Evolutionary conservation across 2,797 vertebrate genomes (phyloP).

Genomic region (Apogon talboti): DNA sequence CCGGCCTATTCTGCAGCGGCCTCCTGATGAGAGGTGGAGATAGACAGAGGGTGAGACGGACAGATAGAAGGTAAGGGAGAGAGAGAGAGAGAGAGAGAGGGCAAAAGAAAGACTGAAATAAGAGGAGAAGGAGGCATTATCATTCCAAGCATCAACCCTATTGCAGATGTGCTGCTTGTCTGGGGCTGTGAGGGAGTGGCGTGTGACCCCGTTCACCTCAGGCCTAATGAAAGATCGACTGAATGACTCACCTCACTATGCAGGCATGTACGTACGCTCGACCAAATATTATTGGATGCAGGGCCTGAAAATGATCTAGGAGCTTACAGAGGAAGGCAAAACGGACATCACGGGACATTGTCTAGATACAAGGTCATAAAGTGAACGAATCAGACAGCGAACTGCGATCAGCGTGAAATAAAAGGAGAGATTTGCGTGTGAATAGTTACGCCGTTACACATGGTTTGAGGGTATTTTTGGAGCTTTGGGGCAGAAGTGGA

Average conservation of each 20-base stretch:
- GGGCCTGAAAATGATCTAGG: constrained; percentile 67
- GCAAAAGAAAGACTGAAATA: constrained; percentile 53
- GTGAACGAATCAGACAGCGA: constrained; percentile 56
- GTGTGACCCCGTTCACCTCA: constrained; percentile 87
- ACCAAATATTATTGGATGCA: constrained; percentile 73
- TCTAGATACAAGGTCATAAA: constrained; percentile 44
- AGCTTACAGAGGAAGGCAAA: constrained; percentile 39
- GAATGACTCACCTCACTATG: constrained; percentile 65
- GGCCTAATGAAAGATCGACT: constrained; percentile 90
- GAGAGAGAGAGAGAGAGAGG: constrained; percentile 1
- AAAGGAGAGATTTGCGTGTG: constrained; percentile 32
- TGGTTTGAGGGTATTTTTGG: constrained; percentile 20
- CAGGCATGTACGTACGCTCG: constrained; percentile 46
- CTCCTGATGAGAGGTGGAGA: constrained; percentile 72
- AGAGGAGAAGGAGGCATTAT: constrained; percentile 79
- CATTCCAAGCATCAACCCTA: constrained; percentile 86
- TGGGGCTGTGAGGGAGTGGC: constrained; percentile 83
- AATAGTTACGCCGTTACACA: constrained; percentile 32
- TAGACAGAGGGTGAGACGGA: constrained; percentile 48
- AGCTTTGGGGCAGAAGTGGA: neutral
- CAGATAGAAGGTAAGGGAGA: constrained; percentile 27
- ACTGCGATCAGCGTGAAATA: constrained; percentile 22
- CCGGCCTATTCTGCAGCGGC: constrained; percentile 71
- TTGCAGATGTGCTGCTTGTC: constrained; percentile 88
- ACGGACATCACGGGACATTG: constrained; percentile 34